Conservation (phyloP, 2,888 invertebrate species). For the Beris chalybata region DNA sequence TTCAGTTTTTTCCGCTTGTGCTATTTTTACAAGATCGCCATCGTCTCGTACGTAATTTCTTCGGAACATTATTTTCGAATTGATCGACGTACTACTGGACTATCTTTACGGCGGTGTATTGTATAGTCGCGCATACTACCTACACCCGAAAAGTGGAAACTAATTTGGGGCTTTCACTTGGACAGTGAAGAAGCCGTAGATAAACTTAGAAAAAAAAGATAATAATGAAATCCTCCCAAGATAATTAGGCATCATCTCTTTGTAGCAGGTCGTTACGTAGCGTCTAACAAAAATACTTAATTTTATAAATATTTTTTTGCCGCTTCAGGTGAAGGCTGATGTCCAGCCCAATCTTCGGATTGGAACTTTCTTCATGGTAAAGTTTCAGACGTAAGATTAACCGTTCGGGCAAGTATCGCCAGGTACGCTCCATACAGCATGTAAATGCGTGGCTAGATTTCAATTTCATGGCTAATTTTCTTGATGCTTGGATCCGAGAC, state of each 20-base stretch:
- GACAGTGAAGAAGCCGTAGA: slow-evolving; percentile 9
- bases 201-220: slow-evolving; percentile 15
- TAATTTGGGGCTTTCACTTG: slow-evolving; percentile 29
- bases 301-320: no score
- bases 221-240: slow-evolving; percentile 22
- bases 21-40: slow-evolving; percentile 16
- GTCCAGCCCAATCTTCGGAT: no score
- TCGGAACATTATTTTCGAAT: slow-evolving; percentile 16
- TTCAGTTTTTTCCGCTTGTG: slow-evolving; percentile 7
- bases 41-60: slow-evolving; percentile 7
- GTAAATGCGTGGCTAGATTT: slow-evolving; percentile 30
- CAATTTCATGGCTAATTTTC: slow-evolving; percentile 32
- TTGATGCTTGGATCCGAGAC: slow-evolving; percentile 16
- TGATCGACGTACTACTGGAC: no score
- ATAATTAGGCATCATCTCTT: slow-evolving; percentile 29
- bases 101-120: no score
- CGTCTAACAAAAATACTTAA: no score
- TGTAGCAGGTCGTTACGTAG: slow-evolving; percentile 26
- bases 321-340: no score
- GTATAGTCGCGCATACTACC: neutral
- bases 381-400: no score
- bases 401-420: no score
- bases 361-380: no score
- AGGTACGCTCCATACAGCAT: slow-evolving; percentile 2
- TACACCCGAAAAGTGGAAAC: slow-evolving; percentile 20